A percentile compares a stretch with the other conserved stretches of the same genome.
These are phyloP conservation scores for Orbicella faveolata DNA, from an alignment of 64 coral and sea anemone genomes.

Conservation along the genomic window DNA sequence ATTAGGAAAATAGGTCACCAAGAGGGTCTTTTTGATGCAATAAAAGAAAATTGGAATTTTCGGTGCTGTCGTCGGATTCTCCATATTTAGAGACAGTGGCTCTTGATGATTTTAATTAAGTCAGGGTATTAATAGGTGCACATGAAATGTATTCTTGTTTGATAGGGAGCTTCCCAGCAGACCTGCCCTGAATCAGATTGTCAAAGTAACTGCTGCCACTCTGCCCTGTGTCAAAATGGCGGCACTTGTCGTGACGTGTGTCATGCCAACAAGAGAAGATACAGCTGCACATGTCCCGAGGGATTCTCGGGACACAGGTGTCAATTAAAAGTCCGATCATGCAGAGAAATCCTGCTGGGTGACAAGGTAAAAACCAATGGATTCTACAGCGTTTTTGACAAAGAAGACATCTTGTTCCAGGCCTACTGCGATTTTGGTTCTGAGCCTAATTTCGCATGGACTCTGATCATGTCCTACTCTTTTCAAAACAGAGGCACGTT, in stretches of 20 bases:
- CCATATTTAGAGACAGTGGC: too few relatives aligned
- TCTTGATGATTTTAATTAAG: too few relatives aligned
- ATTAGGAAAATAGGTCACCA: too few relatives aligned
- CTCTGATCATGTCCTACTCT: conserved; percentile 14
- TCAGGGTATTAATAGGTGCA: too few relatives aligned
- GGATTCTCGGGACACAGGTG: conserved; percentile 2
- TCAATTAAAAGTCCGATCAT: conserved; percentile 3
- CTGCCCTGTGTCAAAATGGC: neutral
- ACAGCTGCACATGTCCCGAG: neutral
- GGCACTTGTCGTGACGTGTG: conserved; percentile 1
- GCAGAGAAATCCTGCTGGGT: neutral
- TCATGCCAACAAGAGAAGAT: conserved; percentile 7
- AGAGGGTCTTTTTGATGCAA: too few relatives aligned
- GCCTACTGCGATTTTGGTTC: conserved; percentile 34
- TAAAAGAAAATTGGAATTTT: too few relatives aligned
- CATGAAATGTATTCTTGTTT: neutral
- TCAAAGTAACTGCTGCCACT: neutral
- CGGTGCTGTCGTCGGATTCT: too few relatives aligned
- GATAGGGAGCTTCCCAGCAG: neutral
- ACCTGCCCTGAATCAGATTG: neutral
- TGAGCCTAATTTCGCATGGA: conserved; percentile 1
- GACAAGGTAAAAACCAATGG: neutral
- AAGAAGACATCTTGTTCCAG: neutral
- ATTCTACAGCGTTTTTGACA: neutral
- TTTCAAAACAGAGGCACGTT: neutral